phyloP scores from a whole-genome alignment of 2,888 invertebrate genomes.

The Drosophila cognata region DNA sequence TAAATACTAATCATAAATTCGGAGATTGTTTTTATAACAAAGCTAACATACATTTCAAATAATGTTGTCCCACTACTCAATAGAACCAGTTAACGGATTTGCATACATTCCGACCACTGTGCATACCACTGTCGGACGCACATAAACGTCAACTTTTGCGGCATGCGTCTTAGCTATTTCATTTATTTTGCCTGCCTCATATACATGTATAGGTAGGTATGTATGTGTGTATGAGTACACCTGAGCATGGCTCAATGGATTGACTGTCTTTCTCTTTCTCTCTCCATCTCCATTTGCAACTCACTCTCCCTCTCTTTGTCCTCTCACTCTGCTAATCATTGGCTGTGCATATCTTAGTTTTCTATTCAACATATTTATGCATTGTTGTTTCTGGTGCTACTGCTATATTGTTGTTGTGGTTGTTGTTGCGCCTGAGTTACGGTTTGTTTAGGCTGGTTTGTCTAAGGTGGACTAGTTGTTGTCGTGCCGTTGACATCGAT shows the following conservation, averaged over 20 bases:
- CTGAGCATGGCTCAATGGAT: slow-evolving; percentile 50
- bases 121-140: slow-evolving; percentile 66
- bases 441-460: slow-evolving; percentile 26
- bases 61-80: neutral
- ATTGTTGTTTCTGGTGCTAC: slow-evolving; percentile 11
- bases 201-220: slow-evolving; percentile 12
- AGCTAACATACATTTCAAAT: neutral
- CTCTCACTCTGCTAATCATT: slow-evolving; percentile 1
- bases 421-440: slow-evolving; percentile 27
- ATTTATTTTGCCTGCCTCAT: slow-evolving; percentile 62
- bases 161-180: slow-evolving; percentile 67
- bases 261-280: slow-evolving; percentile 29
- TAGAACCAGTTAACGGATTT: slow-evolving; percentile 18
- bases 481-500: slow-evolving; percentile 6
- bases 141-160: slow-evolving; percentile 63
- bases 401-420: slow-evolving; percentile 4
- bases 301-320: slow-evolving; percentile 2
- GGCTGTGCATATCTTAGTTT: slow-evolving; percentile 12
- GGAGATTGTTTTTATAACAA: neutral
- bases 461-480: slow-evolving; percentile 54
- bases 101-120: slow-evolving; percentile 50
- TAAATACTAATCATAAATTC: neutral
- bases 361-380: slow-evolving; percentile 32
- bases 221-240: slow-evolving; percentile 16
- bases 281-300: neutral